A percentile compares a stretch with the other conserved stretches of the same genome.
Conservation (phyloP, 2,113 vertebrate species). For the Coptodon bakossiorum region DNA sequence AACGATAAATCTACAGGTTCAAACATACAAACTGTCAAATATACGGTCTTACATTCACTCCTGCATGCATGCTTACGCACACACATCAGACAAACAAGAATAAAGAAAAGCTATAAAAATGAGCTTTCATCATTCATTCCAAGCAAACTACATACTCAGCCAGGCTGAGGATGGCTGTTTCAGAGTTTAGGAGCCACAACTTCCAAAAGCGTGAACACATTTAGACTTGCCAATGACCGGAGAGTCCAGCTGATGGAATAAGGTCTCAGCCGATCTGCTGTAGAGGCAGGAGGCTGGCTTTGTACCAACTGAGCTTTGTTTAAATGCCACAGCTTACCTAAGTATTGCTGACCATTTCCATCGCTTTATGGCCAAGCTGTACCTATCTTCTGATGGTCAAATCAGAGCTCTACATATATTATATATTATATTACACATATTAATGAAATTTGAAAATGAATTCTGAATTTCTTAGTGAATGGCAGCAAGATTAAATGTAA, state of each 20-base stretch:
- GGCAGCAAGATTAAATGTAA: neutral
- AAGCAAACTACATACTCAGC: neutral
- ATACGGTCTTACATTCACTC: neutral
- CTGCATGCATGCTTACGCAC: neutral
- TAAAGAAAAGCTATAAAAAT: neutral
- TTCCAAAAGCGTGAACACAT: neutral
- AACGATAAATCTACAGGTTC: neutral
- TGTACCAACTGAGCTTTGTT: neutral
- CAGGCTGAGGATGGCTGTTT: neutral
- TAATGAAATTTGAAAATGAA: neutral
- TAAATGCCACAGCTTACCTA: neutral
- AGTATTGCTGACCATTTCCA: neutral
- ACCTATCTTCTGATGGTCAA: neutral
- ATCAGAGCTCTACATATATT: neutral
- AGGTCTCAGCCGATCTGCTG: neutral
- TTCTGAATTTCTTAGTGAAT: neutral
- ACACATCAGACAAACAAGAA: neutral
- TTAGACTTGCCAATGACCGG: neutral
- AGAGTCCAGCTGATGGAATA: neutral
- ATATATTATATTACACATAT: too few relatives aligned
- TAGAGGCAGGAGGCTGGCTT: neutral
- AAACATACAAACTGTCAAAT: neutral
- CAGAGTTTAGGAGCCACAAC: neutral
- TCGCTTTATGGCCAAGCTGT: neutral
- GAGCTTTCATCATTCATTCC: neutral